Base-by-base conservation (phyloP, 2,888 invertebrate genomes). In the Andrena praecox region DNA sequence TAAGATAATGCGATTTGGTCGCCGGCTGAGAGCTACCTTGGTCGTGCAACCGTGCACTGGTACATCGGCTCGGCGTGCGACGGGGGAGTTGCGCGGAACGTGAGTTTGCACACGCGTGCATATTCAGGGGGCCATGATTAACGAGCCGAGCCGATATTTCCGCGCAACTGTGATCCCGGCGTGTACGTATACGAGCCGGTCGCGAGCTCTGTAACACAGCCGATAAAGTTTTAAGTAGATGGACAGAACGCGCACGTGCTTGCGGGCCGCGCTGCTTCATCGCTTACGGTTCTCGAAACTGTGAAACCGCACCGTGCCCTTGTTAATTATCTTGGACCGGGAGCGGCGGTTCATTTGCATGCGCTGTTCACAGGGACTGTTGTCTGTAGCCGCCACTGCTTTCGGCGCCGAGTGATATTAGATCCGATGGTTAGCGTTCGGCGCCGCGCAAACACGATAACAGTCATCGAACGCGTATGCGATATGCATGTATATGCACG, bases 1-100 rank as follows among this genome's bases (percentile, higher is more conserved):
- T 78, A 85, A 86, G 84, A 82, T 85, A 87, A 87, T 82, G 62
- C 80, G 85, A 87, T 87, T 87, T 85, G 71, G 48, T 59, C 48
- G 52, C 54, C 50, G 60, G 70, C 59, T 71, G 67, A 80, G 73
- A 76, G 74, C 48, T 62, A 63, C 52, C 54, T 67, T 27, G 60
- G 29, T 33, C n/a, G 50, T 24, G 66, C 16, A 24, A 69, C 29
- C 29, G 33, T 81, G 54, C 8, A 24, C 59, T 48, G 48, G 48
- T 63, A 69, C 70, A 56, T 33, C 50, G 67, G 54, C 1, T 27
- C 27, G 64, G 35, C 62, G 67, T 52, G 31, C 20, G 20, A 33
- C 31, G 20, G 10, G 62, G 27, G 24, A 27, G 56, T 3, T 10
- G 33, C 59, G 56, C 31, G 24, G 66, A 8, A 56, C 33, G 50